Evolutionary conservation across 2,113 vertebrate species (phyloP).

Genomic region (Clarias macrocephalus): DNA sequence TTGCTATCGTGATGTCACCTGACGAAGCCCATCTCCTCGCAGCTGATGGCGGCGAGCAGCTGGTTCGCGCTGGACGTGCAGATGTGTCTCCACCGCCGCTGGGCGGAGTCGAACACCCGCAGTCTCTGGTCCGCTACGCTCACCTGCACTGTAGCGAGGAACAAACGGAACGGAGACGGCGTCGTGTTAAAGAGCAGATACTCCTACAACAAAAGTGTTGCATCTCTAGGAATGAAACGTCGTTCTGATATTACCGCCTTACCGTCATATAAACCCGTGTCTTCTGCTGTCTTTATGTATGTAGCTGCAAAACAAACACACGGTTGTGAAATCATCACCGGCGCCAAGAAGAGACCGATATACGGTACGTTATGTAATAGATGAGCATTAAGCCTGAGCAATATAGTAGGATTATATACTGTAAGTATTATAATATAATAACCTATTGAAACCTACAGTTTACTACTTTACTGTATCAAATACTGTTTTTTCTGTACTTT

Average conservation of each 20-base stretch:
- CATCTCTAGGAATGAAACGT: background rate
- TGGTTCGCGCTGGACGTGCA: constrained; percentile 82
- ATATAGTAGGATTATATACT: no score
- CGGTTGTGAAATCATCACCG: background rate
- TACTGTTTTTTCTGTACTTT: no score
- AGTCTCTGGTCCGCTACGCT: constrained; percentile 78
- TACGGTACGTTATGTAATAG: background rate
- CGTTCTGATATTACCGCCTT: constrained; percentile 37
- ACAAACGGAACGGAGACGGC: background rate
- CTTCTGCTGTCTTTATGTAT: constrained; percentile 72
- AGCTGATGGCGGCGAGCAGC: constrained; percentile 81
- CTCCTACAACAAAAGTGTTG: background rate
- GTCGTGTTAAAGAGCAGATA: background rate
- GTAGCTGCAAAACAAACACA: constrained; percentile 61
- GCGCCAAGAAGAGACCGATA: background rate
- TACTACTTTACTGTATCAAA: no score
- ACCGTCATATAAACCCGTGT: constrained; percentile 77
- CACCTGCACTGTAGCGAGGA: constrained; percentile 78
- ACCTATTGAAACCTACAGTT: background rate
- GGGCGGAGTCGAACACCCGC: constrained; percentile 76
- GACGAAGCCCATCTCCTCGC: constrained; percentile 89
- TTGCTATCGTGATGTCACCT: constrained; percentile 68
- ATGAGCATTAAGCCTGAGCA: no score
- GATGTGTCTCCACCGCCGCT: constrained; percentile 81
- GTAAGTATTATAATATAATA: background rate